Conservation (phyloP, 2,113 vertebrate genomes). For the Pseudorasbora parva region DNA sequence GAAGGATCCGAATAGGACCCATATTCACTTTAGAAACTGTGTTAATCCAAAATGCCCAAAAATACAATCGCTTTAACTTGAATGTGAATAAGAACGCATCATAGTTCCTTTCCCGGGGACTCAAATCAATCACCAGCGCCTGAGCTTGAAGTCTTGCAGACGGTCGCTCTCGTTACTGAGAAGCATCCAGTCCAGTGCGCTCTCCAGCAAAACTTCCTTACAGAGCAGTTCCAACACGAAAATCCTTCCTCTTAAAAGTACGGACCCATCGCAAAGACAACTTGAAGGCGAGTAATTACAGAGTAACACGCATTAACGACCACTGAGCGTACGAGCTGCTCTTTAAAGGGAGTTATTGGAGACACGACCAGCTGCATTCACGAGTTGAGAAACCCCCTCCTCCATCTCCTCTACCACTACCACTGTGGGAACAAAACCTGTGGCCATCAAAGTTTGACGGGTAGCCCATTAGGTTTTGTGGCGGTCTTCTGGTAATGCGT, state of each 20-base stretch:
- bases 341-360: slow-evolving; percentile 45
- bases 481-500: not conserved
- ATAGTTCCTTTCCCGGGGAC: slow-evolving; percentile 46
- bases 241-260: slow-evolving; percentile 30
- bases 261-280: slow-evolving; percentile 17
- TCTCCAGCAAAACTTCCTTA: slow-evolving; percentile 42
- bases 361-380: slow-evolving; percentile 18
- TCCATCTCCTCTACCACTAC: not conserved
- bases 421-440: slow-evolving; percentile 29
- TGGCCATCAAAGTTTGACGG: slow-evolving; percentile 8
- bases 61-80: slow-evolving; percentile 44
- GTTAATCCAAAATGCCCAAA: slow-evolving; percentile 53
- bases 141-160: slow-evolving; percentile 37
- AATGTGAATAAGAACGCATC: slow-evolving; percentile 29
- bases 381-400: slow-evolving; percentile 33
- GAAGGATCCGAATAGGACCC: slow-evolving; percentile 68
- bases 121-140: slow-evolving; percentile 1
- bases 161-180: slow-evolving; percentile 5
- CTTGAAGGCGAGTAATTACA: slow-evolving; percentile 34
- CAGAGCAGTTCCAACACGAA: not conserved
- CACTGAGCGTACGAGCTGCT: slow-evolving; percentile 22
- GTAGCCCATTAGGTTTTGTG: not conserved
- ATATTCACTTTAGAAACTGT: slow-evolving; percentile 64
- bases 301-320: not conserved
- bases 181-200: slow-evolving; percentile 24